A percentile compares a stretch with the other conserved stretches of the same genome.
These are phyloP conservation scores for Ophion obscuratus DNA, from an alignment of 2,888 invertebrate species.

Conservation along the genomic window DNA sequence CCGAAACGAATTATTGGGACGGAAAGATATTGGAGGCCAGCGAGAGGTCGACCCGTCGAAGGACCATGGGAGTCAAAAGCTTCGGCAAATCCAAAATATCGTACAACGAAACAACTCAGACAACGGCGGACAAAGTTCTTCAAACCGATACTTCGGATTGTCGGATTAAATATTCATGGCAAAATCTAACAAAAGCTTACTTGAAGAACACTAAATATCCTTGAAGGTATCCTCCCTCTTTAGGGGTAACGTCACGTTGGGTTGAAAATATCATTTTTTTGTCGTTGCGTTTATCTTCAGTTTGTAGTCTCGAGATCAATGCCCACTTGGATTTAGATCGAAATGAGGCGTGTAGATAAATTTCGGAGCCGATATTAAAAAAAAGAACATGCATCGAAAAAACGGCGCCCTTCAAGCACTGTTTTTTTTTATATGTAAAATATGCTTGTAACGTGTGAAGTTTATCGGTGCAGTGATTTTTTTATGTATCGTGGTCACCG, in stretches of 20 bases:
- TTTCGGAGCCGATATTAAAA: too few species aligned
- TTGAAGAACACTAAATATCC: constrained; percentile 47
- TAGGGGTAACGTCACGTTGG: not conserved
- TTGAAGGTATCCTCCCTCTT: constrained; percentile 22
- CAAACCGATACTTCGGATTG: constrained; percentile 71
- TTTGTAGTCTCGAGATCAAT: not conserved
- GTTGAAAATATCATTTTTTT: not conserved
- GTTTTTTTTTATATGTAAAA: too few species aligned
- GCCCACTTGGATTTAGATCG: not conserved
- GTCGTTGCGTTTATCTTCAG: not conserved
- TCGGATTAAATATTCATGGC: constrained; percentile 72
- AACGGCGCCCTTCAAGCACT: too few species aligned
- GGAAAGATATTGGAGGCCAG: constrained; percentile 64
- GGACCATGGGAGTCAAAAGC: not conserved
- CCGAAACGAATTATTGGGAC: constrained; percentile 65
- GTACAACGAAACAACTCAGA: constrained; percentile 72
- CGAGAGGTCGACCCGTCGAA: constrained; percentile 33
- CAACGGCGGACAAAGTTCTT: constrained; percentile 71
- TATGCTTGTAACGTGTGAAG: too few species aligned
- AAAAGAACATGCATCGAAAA: too few species aligned
- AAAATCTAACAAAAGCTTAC: constrained; percentile 69
- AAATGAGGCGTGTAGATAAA: not conserved
- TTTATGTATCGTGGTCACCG: too few species aligned
- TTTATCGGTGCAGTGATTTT: too few species aligned
- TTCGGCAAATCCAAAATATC: constrained; percentile 56